These are phyloP conservation scores for Urophycis tenuis DNA, from an alignment of 2,797 vertebrate genomes.

Conservation along the genomic window DNA sequence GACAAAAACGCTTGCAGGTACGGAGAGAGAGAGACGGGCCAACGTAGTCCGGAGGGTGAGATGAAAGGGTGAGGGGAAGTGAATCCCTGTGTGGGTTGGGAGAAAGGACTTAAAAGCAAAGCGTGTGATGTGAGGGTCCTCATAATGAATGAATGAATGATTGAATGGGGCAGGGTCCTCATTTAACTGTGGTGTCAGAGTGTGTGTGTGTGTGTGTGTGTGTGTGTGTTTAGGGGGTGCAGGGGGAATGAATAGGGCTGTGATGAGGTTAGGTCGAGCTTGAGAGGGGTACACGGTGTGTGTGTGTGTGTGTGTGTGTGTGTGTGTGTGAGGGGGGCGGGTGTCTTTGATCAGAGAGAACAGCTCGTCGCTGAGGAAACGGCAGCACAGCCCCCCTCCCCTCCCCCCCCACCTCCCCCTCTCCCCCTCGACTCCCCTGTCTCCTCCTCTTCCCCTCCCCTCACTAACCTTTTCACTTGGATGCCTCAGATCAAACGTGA, in stretches of 20 bases:
- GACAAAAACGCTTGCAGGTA: conserved; percentile 7
- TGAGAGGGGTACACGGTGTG: conserved; percentile 6
- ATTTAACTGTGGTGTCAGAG: not conserved
- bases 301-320: no score
- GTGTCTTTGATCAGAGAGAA: conserved; percentile 43
- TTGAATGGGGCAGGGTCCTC: not conserved
- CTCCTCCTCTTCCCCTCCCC: no score
- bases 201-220: conserved; percentile 3
- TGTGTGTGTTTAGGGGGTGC: not conserved
- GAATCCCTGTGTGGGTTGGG: no score
- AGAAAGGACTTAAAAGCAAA: not conserved
- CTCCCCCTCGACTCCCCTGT: no score
- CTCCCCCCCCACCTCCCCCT: no score
- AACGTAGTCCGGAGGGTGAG: no score
- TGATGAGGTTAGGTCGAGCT: conserved; percentile 16
- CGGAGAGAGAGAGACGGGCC: not conserved
- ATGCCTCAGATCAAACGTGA: no score
- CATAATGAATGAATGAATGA: not conserved
- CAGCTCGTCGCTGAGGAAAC: conserved; percentile 32
- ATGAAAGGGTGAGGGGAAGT: no score
- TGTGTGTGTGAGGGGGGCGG: no score
- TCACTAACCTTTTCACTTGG: no score
- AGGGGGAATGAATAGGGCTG: no score
- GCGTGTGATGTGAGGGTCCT: conserved; percentile 2
- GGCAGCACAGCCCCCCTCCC: no score